Evolutionary conservation across 1,140 invertebrate genomes (phyloP), one percentile per base, ranked within the genome.

Genomic region (Heliconius melpomene): DNA sequence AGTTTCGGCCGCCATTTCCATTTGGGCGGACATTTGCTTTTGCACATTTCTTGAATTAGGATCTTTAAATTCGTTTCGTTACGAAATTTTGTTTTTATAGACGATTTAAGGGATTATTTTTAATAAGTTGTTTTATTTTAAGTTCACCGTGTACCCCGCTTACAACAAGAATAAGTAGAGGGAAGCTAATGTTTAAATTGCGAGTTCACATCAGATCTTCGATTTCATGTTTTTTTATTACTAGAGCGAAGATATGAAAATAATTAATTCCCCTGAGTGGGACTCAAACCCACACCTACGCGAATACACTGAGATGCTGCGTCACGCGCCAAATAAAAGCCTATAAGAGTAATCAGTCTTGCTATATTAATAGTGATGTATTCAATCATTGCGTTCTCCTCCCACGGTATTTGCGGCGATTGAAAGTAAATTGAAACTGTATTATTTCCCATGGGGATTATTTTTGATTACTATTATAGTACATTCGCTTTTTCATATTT

Each of bases 401-500:
- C 79, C 60, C 74, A 46, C 72, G 79, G 79, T 57, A 79, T 82
- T 79, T 79, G 77, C 79, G 70, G 75, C 78, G 78, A 84, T 84
- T 84, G 83, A 84, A 82, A 81, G 81, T 75, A 82, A 79, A 84
- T 84, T 82, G 81, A 79, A 84, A 82, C 80, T 73, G 81, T 82
- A 83, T 83, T 79, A 81, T 79, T 81, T 84, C 83, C 83, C 82
- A 38, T 29, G 79, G 52, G 80, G 74, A 70, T 77, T 78, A 36
- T 66, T 46, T 74, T 78, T 83, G 79, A 83, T 80, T 80, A 78
- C 73, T 78, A 79, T 77, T 71, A 77, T 29, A 54, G 40, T 38
- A 36, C 50, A 52, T 77, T 50, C 11, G 23, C 46, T 74, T 26
- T 73, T 50, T 74, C 72, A 38, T 72, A 66, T 66, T 66, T 29